These are phyloP conservation scores for Brevimyrus niger DNA, from an alignment of 2,113 vertebrate genomes.

Conservation along the genomic window DNA sequence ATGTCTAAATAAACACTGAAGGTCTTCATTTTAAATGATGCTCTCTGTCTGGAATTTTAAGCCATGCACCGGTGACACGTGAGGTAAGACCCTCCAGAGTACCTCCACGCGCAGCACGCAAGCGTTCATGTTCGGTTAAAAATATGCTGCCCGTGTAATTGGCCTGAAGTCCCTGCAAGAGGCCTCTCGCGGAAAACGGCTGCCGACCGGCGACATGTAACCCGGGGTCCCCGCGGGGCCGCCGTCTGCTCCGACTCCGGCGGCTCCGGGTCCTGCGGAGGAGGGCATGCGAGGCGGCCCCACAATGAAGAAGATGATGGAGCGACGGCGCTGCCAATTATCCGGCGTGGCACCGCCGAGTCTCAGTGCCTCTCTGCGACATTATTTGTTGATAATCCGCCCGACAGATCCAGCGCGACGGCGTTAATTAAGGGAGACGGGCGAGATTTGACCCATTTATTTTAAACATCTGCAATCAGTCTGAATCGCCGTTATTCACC, in stretches of 20 bases:
- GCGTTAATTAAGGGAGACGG: constrained; percentile 47
- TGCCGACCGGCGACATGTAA: not conserved
- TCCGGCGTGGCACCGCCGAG: constrained; percentile 36
- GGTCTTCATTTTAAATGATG: not conserved
- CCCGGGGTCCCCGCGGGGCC: not conserved
- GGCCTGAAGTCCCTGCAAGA: not conserved
- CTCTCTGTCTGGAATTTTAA: not conserved
- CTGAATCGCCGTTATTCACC: constrained; percentile 35
- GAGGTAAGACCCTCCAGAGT: not conserved
- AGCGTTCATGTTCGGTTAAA: not conserved
- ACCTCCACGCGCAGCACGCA: not conserved
- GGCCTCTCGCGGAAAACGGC: not conserved
- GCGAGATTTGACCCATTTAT: constrained; percentile 53
- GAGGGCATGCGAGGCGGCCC: not conserved
- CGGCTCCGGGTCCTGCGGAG: not conserved
- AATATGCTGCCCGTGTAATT: not conserved
- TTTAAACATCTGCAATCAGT: constrained; percentile 49
- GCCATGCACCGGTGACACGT: too few species aligned
- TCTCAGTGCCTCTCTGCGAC: constrained; percentile 47
- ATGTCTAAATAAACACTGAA: not conserved
- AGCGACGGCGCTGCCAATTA: constrained; percentile 38
- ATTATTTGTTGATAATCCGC: constrained; percentile 53
- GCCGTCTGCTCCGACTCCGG: not conserved
- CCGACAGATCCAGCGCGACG: constrained; percentile 33
- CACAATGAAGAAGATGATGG: constrained; percentile 15